Percentiles rank a stretch among this genome's conserved stretches.
Conservation (phyloP, 2,888 invertebrate genomes). For the Oligia latruncula region DNA sequence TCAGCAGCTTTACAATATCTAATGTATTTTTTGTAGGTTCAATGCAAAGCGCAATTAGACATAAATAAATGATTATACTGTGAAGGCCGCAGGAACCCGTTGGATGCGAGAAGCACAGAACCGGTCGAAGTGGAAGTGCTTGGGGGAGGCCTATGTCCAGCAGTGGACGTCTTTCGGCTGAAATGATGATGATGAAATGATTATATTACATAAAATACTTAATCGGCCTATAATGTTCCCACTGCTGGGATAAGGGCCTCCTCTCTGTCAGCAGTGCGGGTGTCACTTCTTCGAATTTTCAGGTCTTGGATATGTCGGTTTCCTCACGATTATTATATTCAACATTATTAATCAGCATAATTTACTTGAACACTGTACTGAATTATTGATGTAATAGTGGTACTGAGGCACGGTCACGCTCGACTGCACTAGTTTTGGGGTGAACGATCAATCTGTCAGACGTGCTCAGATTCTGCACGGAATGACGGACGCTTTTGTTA, state of each 20-base stretch:
- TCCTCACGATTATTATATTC: background rate
- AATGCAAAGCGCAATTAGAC: conserved; percentile 1
- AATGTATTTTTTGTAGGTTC: conserved; percentile 1
- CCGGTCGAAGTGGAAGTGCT: no score
- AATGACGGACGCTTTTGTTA: conserved; percentile 25
- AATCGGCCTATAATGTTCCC: background rate
- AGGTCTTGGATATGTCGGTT: background rate
- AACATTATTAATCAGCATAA: background rate
- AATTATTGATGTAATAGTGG: conserved; percentile 40
- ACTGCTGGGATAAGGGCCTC: background rate
- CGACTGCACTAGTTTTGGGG: conserved; percentile 54
- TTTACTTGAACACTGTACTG: conserved; percentile 29
- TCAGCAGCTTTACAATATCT: conserved; percentile 4
- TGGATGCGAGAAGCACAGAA: no score
- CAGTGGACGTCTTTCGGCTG: no score
- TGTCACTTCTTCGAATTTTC: background rate
- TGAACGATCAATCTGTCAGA: conserved; percentile 66
- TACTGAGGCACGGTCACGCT: conserved; percentile 55
- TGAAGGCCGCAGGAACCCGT: no score
- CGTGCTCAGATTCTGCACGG: conserved; percentile 57
- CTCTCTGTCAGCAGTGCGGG: background rate
- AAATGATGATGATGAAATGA: no score
- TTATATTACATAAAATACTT: background rate
- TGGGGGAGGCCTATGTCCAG: no score
- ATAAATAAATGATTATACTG: no score